Percentiles rank a stretch among this genome's conserved stretches.
These are phyloP conservation scores for Limnephilus rhombicus DNA, from an alignment of 2,888 invertebrate genomes.

Conservation along the genomic window DNA sequence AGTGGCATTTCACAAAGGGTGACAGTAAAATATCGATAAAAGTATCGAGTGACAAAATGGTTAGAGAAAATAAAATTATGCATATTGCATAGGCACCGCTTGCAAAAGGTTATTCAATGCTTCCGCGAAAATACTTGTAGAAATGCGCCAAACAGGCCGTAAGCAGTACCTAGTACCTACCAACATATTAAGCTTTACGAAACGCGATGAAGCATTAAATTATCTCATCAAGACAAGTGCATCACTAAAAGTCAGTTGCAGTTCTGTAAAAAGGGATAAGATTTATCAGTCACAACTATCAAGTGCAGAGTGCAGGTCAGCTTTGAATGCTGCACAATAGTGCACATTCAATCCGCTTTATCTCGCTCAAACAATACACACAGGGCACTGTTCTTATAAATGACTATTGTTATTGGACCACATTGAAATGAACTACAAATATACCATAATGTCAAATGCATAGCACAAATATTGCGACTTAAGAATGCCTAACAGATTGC, in stretches of 20 bases:
- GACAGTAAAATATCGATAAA: conserved; percentile 21
- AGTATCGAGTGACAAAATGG: conserved; percentile 9
- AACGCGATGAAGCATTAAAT: too few relatives aligned
- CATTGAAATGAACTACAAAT: background rate
- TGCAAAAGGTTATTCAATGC: conserved; percentile 10
- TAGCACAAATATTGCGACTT: background rate
- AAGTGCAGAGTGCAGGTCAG: background rate
- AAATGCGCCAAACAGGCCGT: background rate
- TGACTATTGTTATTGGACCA: background rate
- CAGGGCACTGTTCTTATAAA: background rate
- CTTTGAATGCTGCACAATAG: background rate
- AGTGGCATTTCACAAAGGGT: conserved; percentile 26
- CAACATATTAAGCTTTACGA: background rate
- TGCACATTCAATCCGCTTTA: background rate
- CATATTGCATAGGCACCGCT: background rate
- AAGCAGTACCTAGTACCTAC: too few relatives aligned
- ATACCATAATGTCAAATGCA: background rate
- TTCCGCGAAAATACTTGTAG: background rate
- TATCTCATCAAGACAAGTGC: background rate
- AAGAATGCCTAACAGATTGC: background rate
- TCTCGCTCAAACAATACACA: background rate
- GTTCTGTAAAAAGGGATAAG: background rate
- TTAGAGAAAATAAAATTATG: conserved; percentile 20
- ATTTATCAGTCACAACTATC: background rate
- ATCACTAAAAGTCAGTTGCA: background rate